phyloP scores from a whole-genome alignment of 2,113 vertebrate species.

The Diadophis punctatus region DNA sequence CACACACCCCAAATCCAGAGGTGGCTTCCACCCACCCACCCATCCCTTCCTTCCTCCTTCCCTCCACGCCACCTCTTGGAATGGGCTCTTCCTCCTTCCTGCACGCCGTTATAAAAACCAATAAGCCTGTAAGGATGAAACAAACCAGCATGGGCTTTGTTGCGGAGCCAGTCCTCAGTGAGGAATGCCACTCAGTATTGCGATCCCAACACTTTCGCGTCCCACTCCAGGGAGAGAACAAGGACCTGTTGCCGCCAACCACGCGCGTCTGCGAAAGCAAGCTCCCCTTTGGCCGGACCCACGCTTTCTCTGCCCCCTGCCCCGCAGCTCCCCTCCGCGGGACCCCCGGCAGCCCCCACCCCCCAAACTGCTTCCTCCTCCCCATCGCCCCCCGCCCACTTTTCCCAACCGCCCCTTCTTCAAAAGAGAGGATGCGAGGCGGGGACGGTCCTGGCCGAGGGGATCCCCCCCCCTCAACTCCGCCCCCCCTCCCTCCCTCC shows the following conservation, averaged over 20 bases:
- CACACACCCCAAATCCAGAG: background rate
- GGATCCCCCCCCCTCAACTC: too few relatives aligned
- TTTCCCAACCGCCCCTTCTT: too few relatives aligned
- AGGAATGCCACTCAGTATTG: background rate
- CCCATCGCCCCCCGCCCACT: too few relatives aligned
- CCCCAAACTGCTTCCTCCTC: background rate
- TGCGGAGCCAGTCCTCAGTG: background rate
- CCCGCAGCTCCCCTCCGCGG: background rate
- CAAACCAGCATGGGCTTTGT: background rate
- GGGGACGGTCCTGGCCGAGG: too few relatives aligned
- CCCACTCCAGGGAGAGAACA: too few relatives aligned
- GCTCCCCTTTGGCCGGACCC: background rate
- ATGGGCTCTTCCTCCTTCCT: background rate
- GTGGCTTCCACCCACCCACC: background rate
- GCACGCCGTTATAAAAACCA: too few relatives aligned
- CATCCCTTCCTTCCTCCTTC: background rate
- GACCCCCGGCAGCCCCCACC: background rate
- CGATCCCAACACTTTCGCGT: background rate
- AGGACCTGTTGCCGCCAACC: background rate
- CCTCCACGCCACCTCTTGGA: too few relatives aligned
- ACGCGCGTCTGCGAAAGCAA: background rate
- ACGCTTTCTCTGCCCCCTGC: background rate
- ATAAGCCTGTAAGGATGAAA: background rate
- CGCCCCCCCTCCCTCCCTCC: too few relatives aligned
- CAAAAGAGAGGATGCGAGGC: too few relatives aligned